Evolutionary conservation across 2,888 invertebrate genomes (phyloP).

Genomic region (Chydorus sphaericus): DNA sequence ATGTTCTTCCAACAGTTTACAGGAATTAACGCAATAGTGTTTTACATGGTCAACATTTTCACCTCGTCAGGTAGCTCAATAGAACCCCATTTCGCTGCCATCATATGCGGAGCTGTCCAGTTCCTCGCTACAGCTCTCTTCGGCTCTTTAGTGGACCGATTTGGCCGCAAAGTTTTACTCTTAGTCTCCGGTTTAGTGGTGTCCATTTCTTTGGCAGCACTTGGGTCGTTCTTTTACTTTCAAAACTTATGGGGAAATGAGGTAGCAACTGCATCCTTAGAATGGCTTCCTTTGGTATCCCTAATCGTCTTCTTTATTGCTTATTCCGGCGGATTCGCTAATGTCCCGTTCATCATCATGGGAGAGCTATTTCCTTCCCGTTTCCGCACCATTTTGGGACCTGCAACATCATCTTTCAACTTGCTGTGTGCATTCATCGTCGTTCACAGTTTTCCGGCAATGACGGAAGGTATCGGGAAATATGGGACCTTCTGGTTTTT

Average conservation of each 20-base stretch:
- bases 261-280: not conserved
- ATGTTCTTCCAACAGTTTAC: conserved; percentile 19
- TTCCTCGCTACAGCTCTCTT: conserved; percentile 10
- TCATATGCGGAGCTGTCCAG: conserved; percentile 15
- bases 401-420: conserved; percentile 15
- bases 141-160: conserved; percentile 15
- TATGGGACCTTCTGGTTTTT: conserved; percentile 15
- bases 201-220: conserved; percentile 11
- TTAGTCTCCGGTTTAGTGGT: conserved; percentile 15
- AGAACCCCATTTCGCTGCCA: conserved; percentile 14
- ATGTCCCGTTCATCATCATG: conserved; percentile 17
- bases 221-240: conserved; percentile 16
- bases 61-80: conserved; percentile 14
- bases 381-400: conserved; percentile 15
- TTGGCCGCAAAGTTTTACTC: conserved; percentile 15
- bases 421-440: conserved; percentile 15
- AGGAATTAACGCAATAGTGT: conserved; percentile 17
- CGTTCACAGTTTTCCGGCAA: conserved; percentile 13
- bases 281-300: conserved; percentile 14
- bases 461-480: conserved; percentile 7
- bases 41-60: conserved; percentile 18
- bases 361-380: conserved; percentile 17
- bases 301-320: conserved; percentile 16
- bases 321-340: conserved; percentile 15
- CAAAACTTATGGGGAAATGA: conserved; percentile 4